A percentile compares a stretch with the other conserved stretches of the same genome.
These are phyloP conservation scores for Heterotis niloticus DNA, from an alignment of 2,113 vertebrate genomes.

Conservation along the genomic window DNA sequence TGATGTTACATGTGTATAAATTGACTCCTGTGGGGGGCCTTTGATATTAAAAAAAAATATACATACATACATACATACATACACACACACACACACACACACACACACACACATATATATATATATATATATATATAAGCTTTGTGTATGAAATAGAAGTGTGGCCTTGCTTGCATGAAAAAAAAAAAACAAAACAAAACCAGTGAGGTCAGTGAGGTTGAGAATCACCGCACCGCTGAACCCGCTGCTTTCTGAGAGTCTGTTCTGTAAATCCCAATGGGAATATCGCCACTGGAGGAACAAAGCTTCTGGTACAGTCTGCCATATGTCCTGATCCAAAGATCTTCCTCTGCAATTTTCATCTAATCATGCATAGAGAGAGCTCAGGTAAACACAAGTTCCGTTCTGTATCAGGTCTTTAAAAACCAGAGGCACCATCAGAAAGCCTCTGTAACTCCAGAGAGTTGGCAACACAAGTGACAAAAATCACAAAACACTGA, in stretches of 20 bases:
- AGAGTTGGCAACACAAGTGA: background rate
- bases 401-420: background rate
- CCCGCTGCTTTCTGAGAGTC: conserved; percentile 81
- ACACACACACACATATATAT: too few species aligned
- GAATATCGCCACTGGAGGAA: conserved; percentile 88
- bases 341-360: conserved; percentile 85
- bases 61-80: too few species aligned
- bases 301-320: conserved; percentile 92
- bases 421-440: background rate
- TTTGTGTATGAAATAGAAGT: background rate
- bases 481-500: background rate
- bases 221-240: conserved; percentile 69
- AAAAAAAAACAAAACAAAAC: background rate
- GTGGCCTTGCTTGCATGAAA: background rate
- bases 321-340: conserved; percentile 90
- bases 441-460: background rate
- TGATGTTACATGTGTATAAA: too few species aligned
- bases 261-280: conserved; percentile 87
- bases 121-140: too few species aligned
- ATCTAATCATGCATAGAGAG: conserved; percentile 63
- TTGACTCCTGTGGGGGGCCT: too few species aligned
- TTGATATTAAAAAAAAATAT: too few species aligned
- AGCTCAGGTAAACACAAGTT: background rate
- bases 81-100: too few species aligned
- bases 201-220: background rate